Base-by-base conservation (phyloP, 2,888 invertebrate species). In the Epinotia nisella region DNA sequence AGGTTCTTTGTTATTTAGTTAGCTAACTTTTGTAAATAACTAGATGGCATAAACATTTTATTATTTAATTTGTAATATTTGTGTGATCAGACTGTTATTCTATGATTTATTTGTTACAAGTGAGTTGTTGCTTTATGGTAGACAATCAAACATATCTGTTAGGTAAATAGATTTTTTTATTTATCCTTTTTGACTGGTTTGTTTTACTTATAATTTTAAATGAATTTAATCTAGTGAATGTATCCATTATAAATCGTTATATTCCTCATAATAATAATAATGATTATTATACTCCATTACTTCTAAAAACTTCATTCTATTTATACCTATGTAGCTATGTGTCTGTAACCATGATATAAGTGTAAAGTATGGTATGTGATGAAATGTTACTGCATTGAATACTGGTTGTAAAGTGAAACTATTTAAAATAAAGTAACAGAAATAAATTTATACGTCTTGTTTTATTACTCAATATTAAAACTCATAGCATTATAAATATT, bases 1-100 rank as follows among this genome's bases (percentile, higher is more conserved):
- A 92, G 85, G 89, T 88, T 90, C 87, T 89, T 92, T 93, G 93
- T 93, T 93, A 93, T 93, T 93, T 93, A 93, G 93, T 93, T 93
- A 92, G 91, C 88, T 93, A 93, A 93, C 92, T 87, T 88, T 87
- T 93, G 93, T 93, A 93, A 91, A 93, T 93, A 93, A 90, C 87
- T 93, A 92, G 91, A 92, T 87, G 85, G 86, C 90, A 89, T 90
- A 90, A 90, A 90, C 85, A 85, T 83, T 82, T 82, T 90, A 89
- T 89, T 89, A 92, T 93, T 93, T 93, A 93, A 92, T 92, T 92
- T 92, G 90, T 92, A 92, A 93, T 91, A 89, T 87, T 91, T 85
- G 93, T 92, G 93, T 93, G 92, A 91, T 92, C 92, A 93, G 91
- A 92, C 92, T 93, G 93, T 93, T 93, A 91, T 81, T 85, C 84